Percentiles rank a stretch among this genome's conserved stretches.
phyloP scores from a whole-genome alignment of 2,113 vertebrate genomes.

The Cebidichthys violaceus region DNA sequence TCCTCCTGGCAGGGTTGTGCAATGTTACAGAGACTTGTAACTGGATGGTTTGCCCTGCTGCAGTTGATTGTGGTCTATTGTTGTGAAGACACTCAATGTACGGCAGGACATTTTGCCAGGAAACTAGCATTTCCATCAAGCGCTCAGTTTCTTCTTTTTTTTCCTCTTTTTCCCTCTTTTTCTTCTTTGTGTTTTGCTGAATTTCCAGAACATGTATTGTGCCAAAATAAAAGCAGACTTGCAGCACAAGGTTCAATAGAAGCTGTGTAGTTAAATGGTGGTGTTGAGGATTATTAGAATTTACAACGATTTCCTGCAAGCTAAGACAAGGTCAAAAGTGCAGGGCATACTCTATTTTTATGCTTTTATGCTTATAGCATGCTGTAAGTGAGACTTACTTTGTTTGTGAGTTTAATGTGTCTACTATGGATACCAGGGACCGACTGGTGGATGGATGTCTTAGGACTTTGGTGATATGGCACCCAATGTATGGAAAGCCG shows the following conservation, averaged over 20 bases:
- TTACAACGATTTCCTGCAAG: background rate
- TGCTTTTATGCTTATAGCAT: conserved; percentile 1
- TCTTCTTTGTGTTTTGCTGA: conserved; percentile 10
- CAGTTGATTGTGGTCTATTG: conserved; percentile 49
- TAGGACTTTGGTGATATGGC: background rate
- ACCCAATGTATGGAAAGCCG: background rate
- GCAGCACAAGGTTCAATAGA: conserved; percentile 1
- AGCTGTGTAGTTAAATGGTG: background rate
- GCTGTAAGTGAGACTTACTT: background rate
- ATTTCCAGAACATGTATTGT: background rate
- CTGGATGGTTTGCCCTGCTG: conserved; percentile 34
- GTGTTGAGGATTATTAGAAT: conserved; percentile 23
- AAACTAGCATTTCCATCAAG: conserved; percentile 27
- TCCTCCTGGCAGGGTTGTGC: background rate
- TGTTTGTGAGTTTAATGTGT: conserved; percentile 1
- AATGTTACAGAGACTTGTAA: conserved; percentile 27
- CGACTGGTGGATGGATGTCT: background rate
- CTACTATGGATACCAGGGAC: background rate
- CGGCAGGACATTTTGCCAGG: conserved; percentile 3
- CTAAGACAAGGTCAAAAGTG: conserved; percentile 33
- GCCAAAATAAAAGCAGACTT: conserved; percentile 1
- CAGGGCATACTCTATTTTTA: background rate
- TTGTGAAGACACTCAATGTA: conserved; percentile 42
- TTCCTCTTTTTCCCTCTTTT: background rate
- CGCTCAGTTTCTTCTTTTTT: background rate